Evolutionary conservation across 2,113 vertebrate species (phyloP).

Genomic region (Pseudolaguvia tuberculata): DNA sequence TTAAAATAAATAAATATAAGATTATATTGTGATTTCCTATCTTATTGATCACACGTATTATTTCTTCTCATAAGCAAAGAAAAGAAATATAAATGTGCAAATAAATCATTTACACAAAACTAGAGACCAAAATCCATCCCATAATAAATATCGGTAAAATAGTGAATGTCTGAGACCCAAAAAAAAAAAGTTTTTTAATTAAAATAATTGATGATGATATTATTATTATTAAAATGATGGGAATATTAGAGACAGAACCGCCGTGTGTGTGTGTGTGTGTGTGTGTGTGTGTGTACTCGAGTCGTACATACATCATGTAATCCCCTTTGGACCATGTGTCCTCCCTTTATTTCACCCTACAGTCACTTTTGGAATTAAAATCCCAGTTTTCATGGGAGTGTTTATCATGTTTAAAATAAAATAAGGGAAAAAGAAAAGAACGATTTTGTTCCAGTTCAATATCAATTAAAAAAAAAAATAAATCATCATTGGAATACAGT

Average conservation of each 20-base stretch:
- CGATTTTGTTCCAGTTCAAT: conserved; percentile 23
- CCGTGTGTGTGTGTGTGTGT: neutral
- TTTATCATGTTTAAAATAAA: neutral
- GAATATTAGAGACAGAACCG: conserved; percentile 28
- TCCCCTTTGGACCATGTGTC: too few relatives aligned
- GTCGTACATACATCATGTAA: neutral
- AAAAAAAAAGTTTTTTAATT: conserved; percentile 44
- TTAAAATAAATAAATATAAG: conserved; percentile 3
- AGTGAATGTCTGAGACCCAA: conserved; percentile 29
- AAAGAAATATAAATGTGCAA: conserved; percentile 53
- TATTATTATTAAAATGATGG: conserved; percentile 1
- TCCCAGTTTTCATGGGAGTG: neutral
- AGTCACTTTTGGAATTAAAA: conserved; percentile 30
- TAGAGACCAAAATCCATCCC: conserved; percentile 26
- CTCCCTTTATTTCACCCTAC: neutral
- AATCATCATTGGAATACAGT: neutral
- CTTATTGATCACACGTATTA: neutral
- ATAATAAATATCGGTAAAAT: conserved; percentile 41
- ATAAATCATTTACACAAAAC: conserved; percentile 56
- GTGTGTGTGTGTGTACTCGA: neutral
- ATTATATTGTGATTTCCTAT: neutral
- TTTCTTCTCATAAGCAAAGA: too few relatives aligned
- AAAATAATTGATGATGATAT: too few relatives aligned
- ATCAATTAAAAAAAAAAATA: neutral
- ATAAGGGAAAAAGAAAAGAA: neutral